phyloP scores from a whole-genome alignment of 2,797 vertebrate genomes.

The Anolis apletophallus region DNA sequence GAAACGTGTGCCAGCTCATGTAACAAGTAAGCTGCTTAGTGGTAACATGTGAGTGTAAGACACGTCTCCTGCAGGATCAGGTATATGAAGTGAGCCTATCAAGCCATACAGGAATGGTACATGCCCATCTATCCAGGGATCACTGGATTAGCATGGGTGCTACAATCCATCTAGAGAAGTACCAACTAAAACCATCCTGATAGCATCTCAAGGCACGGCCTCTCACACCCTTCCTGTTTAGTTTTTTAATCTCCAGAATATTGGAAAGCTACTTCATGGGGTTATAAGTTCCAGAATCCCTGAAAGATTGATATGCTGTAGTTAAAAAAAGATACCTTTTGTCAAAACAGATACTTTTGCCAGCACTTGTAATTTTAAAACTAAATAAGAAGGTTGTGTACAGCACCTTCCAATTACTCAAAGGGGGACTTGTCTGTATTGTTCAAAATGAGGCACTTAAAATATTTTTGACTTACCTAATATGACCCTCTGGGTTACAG shows the following conservation, averaged over 20 bases:
- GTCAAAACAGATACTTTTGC: no score
- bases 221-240: background rate
- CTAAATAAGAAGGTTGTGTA: no score
- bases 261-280: no score
- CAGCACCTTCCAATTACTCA: background rate
- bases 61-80: background rate
- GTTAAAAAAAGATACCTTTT: no score
- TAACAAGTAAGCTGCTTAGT: background rate
- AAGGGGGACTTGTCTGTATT: background rate
- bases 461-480: constrained; percentile 82
- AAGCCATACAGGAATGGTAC: background rate
- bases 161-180: background rate
- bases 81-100: background rate
- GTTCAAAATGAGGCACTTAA: constrained; percentile 15
- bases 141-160: background rate
- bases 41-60: no score
- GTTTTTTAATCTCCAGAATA: background rate
- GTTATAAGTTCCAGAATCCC: no score
- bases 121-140: background rate
- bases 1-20: background rate
- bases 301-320: no score
- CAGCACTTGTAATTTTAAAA: no score
- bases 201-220: background rate
- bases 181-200: background rate
- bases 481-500: constrained; percentile 83